Evolutionary conservation across 2,113 vertebrate genomes (phyloP).

Genomic region (Brachirus orientalis): DNA sequence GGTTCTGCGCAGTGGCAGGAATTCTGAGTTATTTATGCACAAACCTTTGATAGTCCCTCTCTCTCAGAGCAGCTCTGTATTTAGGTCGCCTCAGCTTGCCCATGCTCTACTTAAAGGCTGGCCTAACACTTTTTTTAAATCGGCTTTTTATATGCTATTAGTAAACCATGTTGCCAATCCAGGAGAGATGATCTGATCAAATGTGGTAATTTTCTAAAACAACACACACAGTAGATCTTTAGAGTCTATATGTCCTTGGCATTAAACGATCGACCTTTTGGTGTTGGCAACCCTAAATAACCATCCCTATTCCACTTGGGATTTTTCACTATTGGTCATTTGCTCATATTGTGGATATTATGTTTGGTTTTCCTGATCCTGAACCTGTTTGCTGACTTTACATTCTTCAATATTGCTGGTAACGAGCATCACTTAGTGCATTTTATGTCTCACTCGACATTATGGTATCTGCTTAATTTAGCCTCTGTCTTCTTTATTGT

Average conservation of each 20-base stretch:
- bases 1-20: background rate
- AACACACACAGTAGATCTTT: too few relatives aligned
- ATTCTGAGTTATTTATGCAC: constrained; percentile 43
- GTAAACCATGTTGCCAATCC: background rate
- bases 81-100: constrained; percentile 52
- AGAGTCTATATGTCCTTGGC: too few relatives aligned
- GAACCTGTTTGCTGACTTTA: background rate
- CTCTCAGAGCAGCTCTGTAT: constrained; percentile 38
- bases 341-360: too few relatives aligned
- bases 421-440: constrained; percentile 1
- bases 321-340: too few relatives aligned
- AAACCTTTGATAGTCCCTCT: constrained; percentile 6
- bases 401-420: constrained; percentile 10
- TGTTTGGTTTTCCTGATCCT: too few relatives aligned
- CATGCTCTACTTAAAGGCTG: constrained; percentile 43
- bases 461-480: background rate
- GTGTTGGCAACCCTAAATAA: background rate
- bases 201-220: background rate
- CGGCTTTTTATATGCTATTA: constrained; percentile 16
- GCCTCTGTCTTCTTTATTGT: background rate
- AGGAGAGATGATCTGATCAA: background rate
- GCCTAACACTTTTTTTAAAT: constrained; percentile 28
- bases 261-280: background rate
- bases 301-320: too few relatives aligned
- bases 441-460: background rate